phyloP scores from a whole-genome alignment of 2,797 vertebrate species.

The Decapterus maruadsi region DNA sequence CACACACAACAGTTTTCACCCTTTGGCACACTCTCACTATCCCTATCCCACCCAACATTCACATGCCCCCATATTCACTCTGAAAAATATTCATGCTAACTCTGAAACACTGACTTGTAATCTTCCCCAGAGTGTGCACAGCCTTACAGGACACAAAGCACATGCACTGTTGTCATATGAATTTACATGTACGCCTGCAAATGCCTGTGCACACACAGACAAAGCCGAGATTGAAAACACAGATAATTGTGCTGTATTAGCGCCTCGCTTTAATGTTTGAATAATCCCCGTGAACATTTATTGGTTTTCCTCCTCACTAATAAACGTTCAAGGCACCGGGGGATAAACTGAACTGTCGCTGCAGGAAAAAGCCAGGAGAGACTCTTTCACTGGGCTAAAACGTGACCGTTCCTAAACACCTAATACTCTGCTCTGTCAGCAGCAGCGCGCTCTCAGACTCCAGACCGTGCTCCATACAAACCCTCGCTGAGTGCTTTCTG shows the following conservation, averaged over 20 bases:
- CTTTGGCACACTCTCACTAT: conserved; percentile 22
- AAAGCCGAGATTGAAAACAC: conserved; percentile 24
- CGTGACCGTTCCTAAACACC: conserved; percentile 43
- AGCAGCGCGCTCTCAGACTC: conserved; percentile 43
- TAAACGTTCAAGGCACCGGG: conserved; percentile 29
- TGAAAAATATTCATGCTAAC: conserved; percentile 45
- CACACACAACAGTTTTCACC: conserved; percentile 32
- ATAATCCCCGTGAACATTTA: conserved; percentile 41
- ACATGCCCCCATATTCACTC: conserved; percentile 14
- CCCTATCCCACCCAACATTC: conserved; percentile 26
- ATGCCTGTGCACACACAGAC: conserved; percentile 19
- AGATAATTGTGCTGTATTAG: conserved; percentile 30
- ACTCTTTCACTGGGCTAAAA: conserved; percentile 31
- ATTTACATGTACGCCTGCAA: conserved; percentile 12
- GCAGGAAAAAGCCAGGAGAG: not conserved
- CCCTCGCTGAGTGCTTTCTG: conserved; percentile 70
- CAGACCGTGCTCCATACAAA: conserved; percentile 51
- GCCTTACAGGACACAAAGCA: conserved; percentile 2
- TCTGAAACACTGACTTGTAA: conserved; percentile 46
- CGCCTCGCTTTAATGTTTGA: conserved; percentile 36
- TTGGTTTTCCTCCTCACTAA: conserved; percentile 39
- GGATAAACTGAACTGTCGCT: conserved; percentile 12
- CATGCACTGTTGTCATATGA: not conserved
- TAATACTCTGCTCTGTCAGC: conserved; percentile 53
- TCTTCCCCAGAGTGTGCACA: conserved; percentile 36